Evolutionary conservation across 2,888 invertebrate genomes (phyloP).

Genomic region (Papilio elwesi): DNA sequence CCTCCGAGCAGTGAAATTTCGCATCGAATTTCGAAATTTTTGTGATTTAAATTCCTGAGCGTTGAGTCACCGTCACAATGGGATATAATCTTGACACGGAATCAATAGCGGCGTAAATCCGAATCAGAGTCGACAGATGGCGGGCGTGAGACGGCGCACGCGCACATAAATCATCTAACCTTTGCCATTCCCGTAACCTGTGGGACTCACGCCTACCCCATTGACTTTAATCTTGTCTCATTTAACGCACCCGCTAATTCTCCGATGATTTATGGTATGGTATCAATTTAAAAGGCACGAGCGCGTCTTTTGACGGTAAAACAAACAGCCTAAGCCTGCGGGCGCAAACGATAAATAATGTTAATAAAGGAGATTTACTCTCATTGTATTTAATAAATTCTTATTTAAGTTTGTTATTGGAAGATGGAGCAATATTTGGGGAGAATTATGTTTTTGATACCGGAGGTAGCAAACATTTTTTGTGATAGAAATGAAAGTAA

Average conservation of each 20-base stretch:
- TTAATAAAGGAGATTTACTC: conserved; percentile 24
- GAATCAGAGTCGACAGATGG: conserved; percentile 66
- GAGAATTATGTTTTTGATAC: conserved; percentile 15
- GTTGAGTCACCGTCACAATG: conserved; percentile 66
- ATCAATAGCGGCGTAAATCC: conserved; percentile 65
- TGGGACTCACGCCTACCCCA: conserved; percentile 50
- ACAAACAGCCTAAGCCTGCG: conserved; percentile 28
- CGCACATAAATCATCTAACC: conserved; percentile 73
- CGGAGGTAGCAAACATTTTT: conserved; percentile 17
- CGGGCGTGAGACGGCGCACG: conserved; percentile 51
- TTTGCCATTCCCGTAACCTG: conserved; percentile 52
- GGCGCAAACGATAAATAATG: conserved; percentile 35
- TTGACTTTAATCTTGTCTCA: conserved; percentile 51
- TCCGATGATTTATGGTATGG: conserved; percentile 52
- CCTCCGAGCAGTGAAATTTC: no score
- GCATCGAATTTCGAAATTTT: no score
- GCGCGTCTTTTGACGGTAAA: conserved; percentile 22
- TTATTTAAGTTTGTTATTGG: conserved; percentile 27
- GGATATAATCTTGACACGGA: conserved; percentile 62
- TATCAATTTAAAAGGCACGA: conserved; percentile 8
- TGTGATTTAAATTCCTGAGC: conserved; percentile 30
- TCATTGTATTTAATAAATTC: conserved; percentile 37
- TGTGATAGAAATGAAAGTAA: conserved; percentile 16
- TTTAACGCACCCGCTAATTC: conserved; percentile 52
- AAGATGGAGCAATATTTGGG: conserved; percentile 30